phyloP scores from a whole-genome alignment of 2,888 invertebrate genomes.

The Caenorhabditis uteleia region DNA sequence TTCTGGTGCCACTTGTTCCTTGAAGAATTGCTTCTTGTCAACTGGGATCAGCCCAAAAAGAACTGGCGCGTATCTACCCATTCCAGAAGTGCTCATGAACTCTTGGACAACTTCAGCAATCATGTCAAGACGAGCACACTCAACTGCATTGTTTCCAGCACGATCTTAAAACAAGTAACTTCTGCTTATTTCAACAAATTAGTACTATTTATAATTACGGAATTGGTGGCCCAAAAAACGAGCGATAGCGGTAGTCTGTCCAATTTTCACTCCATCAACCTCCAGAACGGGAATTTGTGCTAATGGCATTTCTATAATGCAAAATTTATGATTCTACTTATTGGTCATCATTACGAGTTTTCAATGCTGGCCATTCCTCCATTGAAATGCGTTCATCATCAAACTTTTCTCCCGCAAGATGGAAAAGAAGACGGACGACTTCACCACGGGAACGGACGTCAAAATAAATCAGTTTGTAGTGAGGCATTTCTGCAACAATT shows the following conservation, averaged over 20 bases:
- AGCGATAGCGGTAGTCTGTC: conserved; percentile 57
- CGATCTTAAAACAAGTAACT: conserved; percentile 15
- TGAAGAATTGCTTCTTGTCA: conserved; percentile 47
- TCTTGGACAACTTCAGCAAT: conserved; percentile 57
- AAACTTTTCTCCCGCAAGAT: conserved; percentile 50
- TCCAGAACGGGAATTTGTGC: conserved; percentile 65
- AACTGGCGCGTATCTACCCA: conserved; percentile 41
- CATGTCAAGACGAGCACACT: conserved; percentile 59
- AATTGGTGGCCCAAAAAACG: conserved; percentile 59
- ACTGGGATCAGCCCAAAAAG: conserved; percentile 40
- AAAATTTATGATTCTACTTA: not conserved
- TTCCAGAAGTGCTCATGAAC: conserved; percentile 34
- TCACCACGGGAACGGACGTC: conserved; percentile 56
- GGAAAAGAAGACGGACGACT: conserved; percentile 56
- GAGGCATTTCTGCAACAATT: conserved; percentile 23
- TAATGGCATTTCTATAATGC: conserved; percentile 62
- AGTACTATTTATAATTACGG: too few relatives aligned
- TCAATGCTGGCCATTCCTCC: conserved; percentile 56
- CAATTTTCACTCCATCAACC: conserved; percentile 62
- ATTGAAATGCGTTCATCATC: conserved; percentile 47
- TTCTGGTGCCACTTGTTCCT: conserved; percentile 56
- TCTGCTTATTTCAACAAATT: too few relatives aligned
- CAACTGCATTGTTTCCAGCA: conserved; percentile 52
- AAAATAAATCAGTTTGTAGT: conserved; percentile 59
- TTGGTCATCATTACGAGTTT: conserved; percentile 53